Base-by-base conservation (phyloP, 1,140 invertebrate species). In the Lordiphosa stackelbergi region DNA sequence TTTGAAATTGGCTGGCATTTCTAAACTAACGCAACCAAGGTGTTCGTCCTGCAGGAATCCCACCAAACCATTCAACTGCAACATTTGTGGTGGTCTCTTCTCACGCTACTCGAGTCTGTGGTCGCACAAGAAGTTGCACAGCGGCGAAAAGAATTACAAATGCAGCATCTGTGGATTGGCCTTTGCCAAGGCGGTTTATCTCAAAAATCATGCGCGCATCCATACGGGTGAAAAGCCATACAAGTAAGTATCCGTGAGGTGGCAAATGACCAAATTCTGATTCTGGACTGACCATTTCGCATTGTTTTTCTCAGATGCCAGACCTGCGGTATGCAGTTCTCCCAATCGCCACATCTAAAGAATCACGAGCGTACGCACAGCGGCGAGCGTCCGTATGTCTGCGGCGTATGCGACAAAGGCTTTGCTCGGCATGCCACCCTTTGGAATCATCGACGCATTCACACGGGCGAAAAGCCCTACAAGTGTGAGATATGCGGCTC, bases 361-460 rank as follows among this genome's bases (percentile, higher is more conserved):
- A 95, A 97, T 83, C 97, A 98, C 75, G 95, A 97, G 84, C 90
- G 95, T 74, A 96, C 96, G 53, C 96, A 98, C 87, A 96, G 95
- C 28, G 96, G 93, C 5, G 96, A 97, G 86, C 91, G 95, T 63
- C 95, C 95, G 0, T 97, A 96, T 89, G 94, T 96, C 48, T 97
- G 96, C 88, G 94, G 96, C 73, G 93, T 96, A 7, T 97, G 96
- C 85, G 94, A 95, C 70, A 96, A 97, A 89, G 94, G 94, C 12
- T 97, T 95, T 83, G 95, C 93, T 41, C 91, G 93, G 75, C 95
- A 94, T 88, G 95, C 93, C 22, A 97, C 94, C 1, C 88, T 97
- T 36, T 96, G 95, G 94, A 96, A 96, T 87, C 97, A 98, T 86
- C 91, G 96, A 40, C 92, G 87, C 54, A 98, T 99, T 62, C 97